phyloP scores from a whole-genome alignment of 2,113 vertebrate species.

The Aspiorhynchus laticeps region DNA sequence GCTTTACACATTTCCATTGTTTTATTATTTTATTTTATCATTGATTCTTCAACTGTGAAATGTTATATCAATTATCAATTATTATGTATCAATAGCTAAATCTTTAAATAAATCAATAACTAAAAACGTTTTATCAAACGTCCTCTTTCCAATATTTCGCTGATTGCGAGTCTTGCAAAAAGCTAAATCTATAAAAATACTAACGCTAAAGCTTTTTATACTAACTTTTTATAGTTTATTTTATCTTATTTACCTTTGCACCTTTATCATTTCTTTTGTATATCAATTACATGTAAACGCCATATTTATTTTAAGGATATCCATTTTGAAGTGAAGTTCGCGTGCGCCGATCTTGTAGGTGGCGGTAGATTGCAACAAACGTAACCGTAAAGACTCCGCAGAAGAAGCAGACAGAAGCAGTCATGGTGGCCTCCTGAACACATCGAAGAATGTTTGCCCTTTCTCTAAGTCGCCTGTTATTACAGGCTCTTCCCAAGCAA shows the following conservation, averaged over 20 bases:
- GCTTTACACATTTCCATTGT: background rate
- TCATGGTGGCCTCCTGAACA: slow-evolving; percentile 34
- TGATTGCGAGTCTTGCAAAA: no score
- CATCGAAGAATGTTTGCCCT: slow-evolving; percentile 40
- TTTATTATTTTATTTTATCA: background rate
- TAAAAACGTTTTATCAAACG: background rate
- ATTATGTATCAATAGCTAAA: background rate
- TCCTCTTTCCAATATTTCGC: no score
- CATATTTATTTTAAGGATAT: background rate
- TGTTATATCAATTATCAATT: background rate
- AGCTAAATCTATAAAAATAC: background rate
- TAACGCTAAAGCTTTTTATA: background rate
- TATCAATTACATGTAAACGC: background rate
- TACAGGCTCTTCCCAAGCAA: slow-evolving; percentile 13
- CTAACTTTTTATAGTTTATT: background rate
- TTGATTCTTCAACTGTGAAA: background rate
- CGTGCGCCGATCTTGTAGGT: slow-evolving; percentile 18
- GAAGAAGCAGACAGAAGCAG: background rate
- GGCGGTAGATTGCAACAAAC: background rate
- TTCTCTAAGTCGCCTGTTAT: slow-evolving; percentile 26
- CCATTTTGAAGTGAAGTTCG: background rate
- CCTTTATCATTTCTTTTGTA: background rate
- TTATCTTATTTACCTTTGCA: background rate
- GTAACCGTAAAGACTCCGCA: background rate
- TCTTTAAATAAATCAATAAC: background rate